Conservation (phyloP, 2,113 vertebrate species). For the Columba livia region DNA sequence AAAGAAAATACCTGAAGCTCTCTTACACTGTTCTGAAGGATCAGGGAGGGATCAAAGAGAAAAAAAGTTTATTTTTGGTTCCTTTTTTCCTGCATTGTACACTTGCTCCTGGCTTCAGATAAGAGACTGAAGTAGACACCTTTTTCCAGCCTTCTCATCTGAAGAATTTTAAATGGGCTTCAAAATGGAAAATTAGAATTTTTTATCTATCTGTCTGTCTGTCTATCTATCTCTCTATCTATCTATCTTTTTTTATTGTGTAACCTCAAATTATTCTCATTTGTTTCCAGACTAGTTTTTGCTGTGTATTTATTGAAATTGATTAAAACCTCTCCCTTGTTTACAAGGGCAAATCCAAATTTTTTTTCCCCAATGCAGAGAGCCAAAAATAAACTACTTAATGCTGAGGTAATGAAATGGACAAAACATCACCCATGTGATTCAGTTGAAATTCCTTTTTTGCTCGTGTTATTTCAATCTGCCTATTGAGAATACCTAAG, state of each 20-base stretch:
- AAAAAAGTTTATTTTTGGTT: neutral
- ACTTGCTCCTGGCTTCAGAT: conserved; percentile 23
- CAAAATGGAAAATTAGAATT: neutral
- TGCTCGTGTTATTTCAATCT: conserved; percentile 4
- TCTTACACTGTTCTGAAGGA: conserved; percentile 11
- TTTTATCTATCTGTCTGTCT: neutral
- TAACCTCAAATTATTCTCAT: neutral
- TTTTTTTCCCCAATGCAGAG: neutral
- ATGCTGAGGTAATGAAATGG: conserved; percentile 1
- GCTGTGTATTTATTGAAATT: neutral
- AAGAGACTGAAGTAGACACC: neutral
- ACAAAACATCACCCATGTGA: neutral
- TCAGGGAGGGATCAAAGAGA: conserved; percentile 26
- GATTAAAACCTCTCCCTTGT: neutral
- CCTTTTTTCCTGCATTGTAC: conserved; percentile 15
- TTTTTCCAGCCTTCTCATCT: conserved; percentile 17
- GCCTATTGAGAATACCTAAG: neutral
- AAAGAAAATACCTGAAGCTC: conserved; percentile 13
- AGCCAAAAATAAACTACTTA: conserved; percentile 18
- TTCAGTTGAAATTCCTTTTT: conserved; percentile 29
- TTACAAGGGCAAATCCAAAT: neutral
- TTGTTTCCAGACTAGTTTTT: conserved; percentile 7
- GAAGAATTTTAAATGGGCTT: conserved; percentile 6
- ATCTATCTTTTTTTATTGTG: neutral
- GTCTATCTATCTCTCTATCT: neutral